Base-by-base conservation (phyloP, 2,888 invertebrate species). In the Leptura quadrifasciata region DNA sequence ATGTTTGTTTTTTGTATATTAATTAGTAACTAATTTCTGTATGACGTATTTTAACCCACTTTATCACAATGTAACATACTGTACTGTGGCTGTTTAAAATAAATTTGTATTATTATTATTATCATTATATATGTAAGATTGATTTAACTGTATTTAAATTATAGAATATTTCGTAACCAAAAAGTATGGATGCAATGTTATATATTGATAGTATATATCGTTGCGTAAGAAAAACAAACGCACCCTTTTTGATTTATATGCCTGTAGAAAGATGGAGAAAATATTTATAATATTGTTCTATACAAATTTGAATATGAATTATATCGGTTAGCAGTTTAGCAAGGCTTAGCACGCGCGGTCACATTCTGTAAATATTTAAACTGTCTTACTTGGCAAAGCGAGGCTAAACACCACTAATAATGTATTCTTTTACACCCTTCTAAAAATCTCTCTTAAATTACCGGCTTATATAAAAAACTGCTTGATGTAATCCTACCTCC, bases 331-430 rank as follows among this genome's bases (percentile, higher is more conserved):
- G 79, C 77, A 79, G 82, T 80, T 84, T 81, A 79, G 80, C 72
- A 76, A 39, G 80, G 81, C 79, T 82, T 83, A 84, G 80, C 82
- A 85, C 79, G 85, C 85, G 85, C 84, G 84, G 86, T 85, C 86
- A 85, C 84, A 85, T 80, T 86, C 84, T 82, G 85, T 85, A 86
- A 86, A 86, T 86, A 85, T 86, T 86, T 85, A 83, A 83, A 81
- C 80, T 80, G 76, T 77, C 77, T 79, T 82, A 81, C 81, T 79
- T 78, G 79, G 73, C 55, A 35, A 64, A 47, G 76, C 77, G 58
- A 18, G 35, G 9, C 39, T 55, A 55, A 70, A 39, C 61, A 47
- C 63, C 68, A 47, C 69, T 72, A 70, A 74, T 74, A 74, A 54
- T 55, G 47, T 70, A 72, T 73, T 73, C 58, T 67, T 73, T 73